Evolutionary conservation across 2,888 invertebrate species (phyloP).

Genomic region (Sphaerophoria taeniata): DNA sequence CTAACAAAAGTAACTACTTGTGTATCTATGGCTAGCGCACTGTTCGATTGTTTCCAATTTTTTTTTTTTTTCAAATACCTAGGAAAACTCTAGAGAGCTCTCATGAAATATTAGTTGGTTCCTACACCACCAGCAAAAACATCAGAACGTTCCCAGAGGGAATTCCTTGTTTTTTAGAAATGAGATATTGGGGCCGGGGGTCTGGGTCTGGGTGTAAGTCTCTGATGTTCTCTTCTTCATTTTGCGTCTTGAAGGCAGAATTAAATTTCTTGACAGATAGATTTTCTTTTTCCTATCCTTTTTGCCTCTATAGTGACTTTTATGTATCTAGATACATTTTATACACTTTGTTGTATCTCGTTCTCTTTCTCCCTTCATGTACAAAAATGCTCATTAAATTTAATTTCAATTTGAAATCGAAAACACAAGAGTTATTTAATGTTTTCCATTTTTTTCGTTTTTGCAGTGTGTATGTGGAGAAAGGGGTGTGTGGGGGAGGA

Average conservation of each 20-base stretch:
- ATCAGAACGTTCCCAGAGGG: constrained; percentile 31
- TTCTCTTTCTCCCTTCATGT: neutral
- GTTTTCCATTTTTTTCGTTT: constrained; percentile 43
- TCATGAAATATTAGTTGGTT: constrained; percentile 73
- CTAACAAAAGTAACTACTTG: constrained; percentile 72
- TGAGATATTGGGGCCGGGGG: neutral
- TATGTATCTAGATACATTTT: neutral
- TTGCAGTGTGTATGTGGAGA: neutral
- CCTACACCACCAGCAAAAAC: constrained; percentile 18
- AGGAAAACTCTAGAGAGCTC: constrained; percentile 29
- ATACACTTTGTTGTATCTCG: neutral
- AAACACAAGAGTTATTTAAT: constrained; percentile 72
- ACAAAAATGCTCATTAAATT: constrained; percentile 66
- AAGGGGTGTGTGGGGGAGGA: constrained; percentile 19
- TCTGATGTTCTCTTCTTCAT: neutral
- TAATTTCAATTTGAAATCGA: constrained; percentile 73
- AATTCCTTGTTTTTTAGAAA: constrained; percentile 44
- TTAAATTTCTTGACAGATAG: constrained; percentile 72
- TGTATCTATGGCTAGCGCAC: constrained; percentile 67
- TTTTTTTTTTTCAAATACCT: constrained; percentile 33
- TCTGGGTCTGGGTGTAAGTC: constrained; percentile 27
- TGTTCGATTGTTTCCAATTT: constrained; percentile 72
- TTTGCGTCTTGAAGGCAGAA: constrained; percentile 71
- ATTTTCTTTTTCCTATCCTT: neutral
- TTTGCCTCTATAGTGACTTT: neutral